Conservation (phyloP, 1,140 invertebrate species). For the Coelopa frigida region DNA sequence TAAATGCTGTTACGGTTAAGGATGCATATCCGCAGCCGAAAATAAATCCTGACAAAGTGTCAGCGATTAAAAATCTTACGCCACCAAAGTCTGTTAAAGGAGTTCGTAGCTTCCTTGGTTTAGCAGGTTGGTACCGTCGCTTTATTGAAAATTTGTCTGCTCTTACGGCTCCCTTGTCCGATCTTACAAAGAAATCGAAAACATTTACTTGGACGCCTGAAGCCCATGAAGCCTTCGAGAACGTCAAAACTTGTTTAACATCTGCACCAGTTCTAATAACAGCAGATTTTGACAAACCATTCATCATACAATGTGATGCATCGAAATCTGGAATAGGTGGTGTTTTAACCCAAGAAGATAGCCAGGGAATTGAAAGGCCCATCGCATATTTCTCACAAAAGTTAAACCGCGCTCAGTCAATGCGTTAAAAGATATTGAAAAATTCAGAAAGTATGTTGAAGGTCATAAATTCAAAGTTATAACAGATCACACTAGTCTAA, state of each 20-base stretch:
- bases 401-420: slow-evolving; percentile 5
- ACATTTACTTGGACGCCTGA: slow-evolving; percentile 5
- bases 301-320: slow-evolving; percentile 17
- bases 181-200: slow-evolving; percentile 24
- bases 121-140: slow-evolving; percentile 28
- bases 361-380: slow-evolving; percentile 11
- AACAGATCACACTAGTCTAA: slow-evolving; percentile 4
- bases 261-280: slow-evolving; percentile 22
- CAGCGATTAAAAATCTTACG: neutral
- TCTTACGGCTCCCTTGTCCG: slow-evolving; percentile 28
- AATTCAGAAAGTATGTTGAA: slow-evolving; percentile 7
- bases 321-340: slow-evolving; percentile 14
- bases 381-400: slow-evolving; percentile 7
- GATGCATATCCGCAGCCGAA: too few relatives aligned
- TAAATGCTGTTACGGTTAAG: too few relatives aligned
- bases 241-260: slow-evolving; percentile 8
- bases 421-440: slow-evolving; percentile 1
- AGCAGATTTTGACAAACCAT: slow-evolving; percentile 21
- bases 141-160: slow-evolving; percentile 38
- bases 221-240: neutral
- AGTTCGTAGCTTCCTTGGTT: slow-evolving; percentile 16
- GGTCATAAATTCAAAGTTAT: slow-evolving; percentile 3
- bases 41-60: slow-evolving; percentile 8
- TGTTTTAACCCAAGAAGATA: slow-evolving; percentile 15
- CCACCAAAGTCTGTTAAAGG: neutral